Conservation (phyloP, 2,888 invertebrate genomes). For the Lithophane semibrunnea region DNA sequence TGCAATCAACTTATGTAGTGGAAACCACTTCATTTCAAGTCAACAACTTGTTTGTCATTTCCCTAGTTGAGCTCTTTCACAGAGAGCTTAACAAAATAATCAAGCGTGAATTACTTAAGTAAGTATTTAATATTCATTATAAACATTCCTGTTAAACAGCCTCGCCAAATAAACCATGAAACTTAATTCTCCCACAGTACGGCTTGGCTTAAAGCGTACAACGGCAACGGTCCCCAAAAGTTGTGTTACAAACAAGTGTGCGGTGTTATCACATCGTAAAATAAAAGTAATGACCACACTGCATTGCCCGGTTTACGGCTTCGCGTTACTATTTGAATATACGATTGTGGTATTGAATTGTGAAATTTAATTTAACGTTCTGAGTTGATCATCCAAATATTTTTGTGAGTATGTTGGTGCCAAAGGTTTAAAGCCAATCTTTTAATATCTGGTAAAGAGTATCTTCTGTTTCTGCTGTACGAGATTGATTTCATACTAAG, state of each 20-base stretch:
- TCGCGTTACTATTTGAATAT: slow-evolving; percentile 63
- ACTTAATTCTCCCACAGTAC: slow-evolving; percentile 60
- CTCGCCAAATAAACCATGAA: slow-evolving; percentile 58
- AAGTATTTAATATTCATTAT: slow-evolving; percentile 44
- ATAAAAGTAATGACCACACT: slow-evolving; percentile 76
- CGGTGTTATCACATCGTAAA: slow-evolving; percentile 79
- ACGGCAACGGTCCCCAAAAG: slow-evolving; percentile 68
- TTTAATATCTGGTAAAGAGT: not conserved
- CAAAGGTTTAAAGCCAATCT: not conserved
- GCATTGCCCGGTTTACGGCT: slow-evolving; percentile 69
- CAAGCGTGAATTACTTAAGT: slow-evolving; percentile 19
- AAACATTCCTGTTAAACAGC: slow-evolving; percentile 50
- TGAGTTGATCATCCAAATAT: not conserved
- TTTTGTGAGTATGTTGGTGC: slow-evolving; percentile 2
- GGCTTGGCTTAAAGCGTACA: slow-evolving; percentile 64
- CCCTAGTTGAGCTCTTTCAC: not conserved
- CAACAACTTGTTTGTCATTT: not conserved
- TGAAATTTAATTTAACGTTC: slow-evolving; percentile 30
- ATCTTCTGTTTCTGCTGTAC: not conserved
- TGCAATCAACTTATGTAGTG: not conserved
- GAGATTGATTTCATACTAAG: not conserved
- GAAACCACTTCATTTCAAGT: not conserved
- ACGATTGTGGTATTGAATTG: slow-evolving; percentile 49
- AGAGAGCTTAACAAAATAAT: slow-evolving; percentile 12
- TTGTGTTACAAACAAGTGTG: slow-evolving; percentile 71